Evolutionary conservation across 2,113 vertebrate genomes (phyloP).

Genomic region (Grammomys dolichurus): DNA sequence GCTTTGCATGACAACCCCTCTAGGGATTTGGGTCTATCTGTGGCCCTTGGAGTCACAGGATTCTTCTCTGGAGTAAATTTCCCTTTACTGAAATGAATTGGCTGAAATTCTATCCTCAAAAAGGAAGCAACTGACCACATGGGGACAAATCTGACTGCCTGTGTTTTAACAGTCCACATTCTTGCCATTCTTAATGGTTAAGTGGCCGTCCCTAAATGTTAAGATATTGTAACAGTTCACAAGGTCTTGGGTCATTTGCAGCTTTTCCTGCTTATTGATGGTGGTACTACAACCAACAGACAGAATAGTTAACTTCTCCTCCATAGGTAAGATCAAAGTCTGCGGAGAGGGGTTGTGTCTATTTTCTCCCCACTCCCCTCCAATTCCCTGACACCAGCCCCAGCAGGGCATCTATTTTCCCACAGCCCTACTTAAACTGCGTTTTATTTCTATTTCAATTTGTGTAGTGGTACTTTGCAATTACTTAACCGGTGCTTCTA

Average conservation of each 20-base stretch:
- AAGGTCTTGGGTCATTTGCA: background rate
- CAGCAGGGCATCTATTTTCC: background rate
- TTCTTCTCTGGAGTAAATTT: background rate
- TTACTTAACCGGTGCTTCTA: conserved; percentile 19
- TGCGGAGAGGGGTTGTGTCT: background rate
- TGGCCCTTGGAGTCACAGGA: background rate
- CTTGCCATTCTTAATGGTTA: conserved; percentile 31
- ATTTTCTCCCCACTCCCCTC: background rate
- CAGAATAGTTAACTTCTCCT: background rate
- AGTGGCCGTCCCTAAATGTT: background rate
- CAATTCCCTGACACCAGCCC: no score
- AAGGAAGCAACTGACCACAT: background rate
- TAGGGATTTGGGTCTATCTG: background rate
- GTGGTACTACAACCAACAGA: background rate
- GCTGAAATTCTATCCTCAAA: background rate
- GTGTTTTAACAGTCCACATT: background rate
- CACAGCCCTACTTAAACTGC: background rate
- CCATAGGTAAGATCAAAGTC: background rate
- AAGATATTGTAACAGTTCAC: background rate
- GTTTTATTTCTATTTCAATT: conserved; percentile 2
- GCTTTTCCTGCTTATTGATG: background rate
- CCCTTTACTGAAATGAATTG: background rate
- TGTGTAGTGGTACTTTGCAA: background rate
- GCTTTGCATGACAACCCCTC: background rate
- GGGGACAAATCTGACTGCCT: background rate